A percentile compares a stretch with the other conserved stretches of the same genome.
Evolutionary conservation across 2,113 vertebrate species (phyloP).

Genomic region (Cettia cetti): DNA sequence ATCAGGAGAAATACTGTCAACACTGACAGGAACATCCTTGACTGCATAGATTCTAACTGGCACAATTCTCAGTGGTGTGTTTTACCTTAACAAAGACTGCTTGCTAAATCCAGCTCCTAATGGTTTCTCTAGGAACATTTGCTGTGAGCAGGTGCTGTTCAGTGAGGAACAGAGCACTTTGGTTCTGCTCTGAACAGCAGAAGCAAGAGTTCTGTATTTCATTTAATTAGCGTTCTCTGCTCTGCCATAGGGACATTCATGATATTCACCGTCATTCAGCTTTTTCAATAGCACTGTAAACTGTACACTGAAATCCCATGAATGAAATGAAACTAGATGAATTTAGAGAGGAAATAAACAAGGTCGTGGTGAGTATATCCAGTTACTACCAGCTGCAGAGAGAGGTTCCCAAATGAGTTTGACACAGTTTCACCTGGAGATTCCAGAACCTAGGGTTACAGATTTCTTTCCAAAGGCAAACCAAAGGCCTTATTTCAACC

Average conservation of each 20-base stretch:
- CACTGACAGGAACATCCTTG: not conserved
- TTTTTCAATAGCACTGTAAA: not conserved
- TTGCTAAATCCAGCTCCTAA: not conserved
- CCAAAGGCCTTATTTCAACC: not conserved
- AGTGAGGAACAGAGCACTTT: not conserved
- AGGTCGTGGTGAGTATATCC: not conserved
- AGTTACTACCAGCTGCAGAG: not conserved
- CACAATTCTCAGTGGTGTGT: not conserved
- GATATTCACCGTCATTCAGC: not conserved
- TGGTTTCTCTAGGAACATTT: not conserved
- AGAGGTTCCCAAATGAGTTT: not conserved
- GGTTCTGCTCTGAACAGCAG: not conserved
- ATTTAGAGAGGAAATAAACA: not conserved
- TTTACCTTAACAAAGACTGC: not conserved
- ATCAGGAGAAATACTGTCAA: not conserved
- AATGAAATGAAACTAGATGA: not conserved
- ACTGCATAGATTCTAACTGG: not conserved
- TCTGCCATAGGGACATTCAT: not conserved
- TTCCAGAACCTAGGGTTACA: not conserved
- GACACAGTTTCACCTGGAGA: not conserved
- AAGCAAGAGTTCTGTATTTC: not conserved
- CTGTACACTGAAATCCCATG: not conserved
- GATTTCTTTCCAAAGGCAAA: not conserved
- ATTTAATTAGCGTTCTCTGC: not conserved
- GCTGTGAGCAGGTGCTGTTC: not conserved